Base-by-base conservation (phyloP, 2,113 vertebrate species). In the Oryzias melastigma region DNA sequence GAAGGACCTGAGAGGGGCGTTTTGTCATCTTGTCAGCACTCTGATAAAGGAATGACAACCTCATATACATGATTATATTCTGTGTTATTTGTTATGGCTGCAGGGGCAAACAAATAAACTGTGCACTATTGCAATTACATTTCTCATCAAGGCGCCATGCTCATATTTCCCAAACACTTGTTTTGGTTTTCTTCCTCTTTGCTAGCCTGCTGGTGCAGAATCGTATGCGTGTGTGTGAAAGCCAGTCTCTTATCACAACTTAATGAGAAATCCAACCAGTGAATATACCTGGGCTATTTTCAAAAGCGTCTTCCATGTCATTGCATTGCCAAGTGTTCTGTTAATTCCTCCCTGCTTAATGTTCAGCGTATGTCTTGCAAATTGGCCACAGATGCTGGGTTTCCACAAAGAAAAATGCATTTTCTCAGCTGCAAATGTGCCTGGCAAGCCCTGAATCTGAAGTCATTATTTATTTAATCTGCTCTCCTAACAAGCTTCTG, bases 401-500 rank as follows among this genome's bases (percentile, higher is more conserved):
- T 78, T 63, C 76, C 85, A 80, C 85, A 88, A 84, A 81, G 87
- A 76, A 72, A 89, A 91, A 89, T 88, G 68, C 80, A 86, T 88
- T 80, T 87, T 85, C 80, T 90, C 76, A 73, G 80, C 86, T 84
- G 84, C 83, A 84, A 35, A 70, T 82, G 79, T 77, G 80, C 79
- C 83, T 86, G 81, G 86, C 84, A 85, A 88, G 84, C 82, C 82
- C 75, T 65, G 83, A 89, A 87, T 87, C 78, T 86, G 82, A 88
- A 92, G 90, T 90, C 91, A 90, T 93, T 90, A 92, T 92, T 92
- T 92, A 92, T 92, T 92, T 91, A 92, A 92, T 93, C 89, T 90
- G 81, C 84, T 90, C 83, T 79, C 84, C 85, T 91, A 92, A 90
- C 90, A 91, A 91, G 90, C 88, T 87, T 86, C 88, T 82, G 86